Evolutionary conservation across 1,140 invertebrate species (phyloP), one percentile per base, ranked within the genome.

Genomic region (Dreissena polymorpha): DNA sequence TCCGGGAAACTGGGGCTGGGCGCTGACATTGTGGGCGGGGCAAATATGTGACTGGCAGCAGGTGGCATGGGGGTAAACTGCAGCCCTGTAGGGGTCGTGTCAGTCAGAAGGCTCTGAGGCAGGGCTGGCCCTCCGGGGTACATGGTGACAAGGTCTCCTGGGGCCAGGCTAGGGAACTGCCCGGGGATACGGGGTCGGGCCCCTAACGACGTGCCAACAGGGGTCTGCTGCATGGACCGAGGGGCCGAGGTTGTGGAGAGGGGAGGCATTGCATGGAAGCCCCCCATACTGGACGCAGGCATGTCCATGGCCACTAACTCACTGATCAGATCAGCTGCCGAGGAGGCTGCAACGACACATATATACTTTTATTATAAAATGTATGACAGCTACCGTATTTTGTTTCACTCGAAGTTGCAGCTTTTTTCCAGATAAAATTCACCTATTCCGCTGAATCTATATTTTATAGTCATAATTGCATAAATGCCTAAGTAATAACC

Each of bases 1-100:
- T 83, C 85, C 57, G 85, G 67, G 29, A 83, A 68, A 29, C 73
- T 69, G n/a, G 77, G 75, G 18, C 16, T 83, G n/a, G 85, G 80
- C 16, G 70, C 70, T 21, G 85, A 76, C 65, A 78, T 68, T 18
- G 77, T 79, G 14, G 85, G 82, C 23, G 82, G 81, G 18, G 74
- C 80, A 72, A 79, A 83, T 53, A 83, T 71, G 25, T 65, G 69
- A 29, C 50, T 68, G 10, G 73, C 51, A 12, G 70, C 25, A 29
- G 75, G 63, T 50, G 80, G 60, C 18, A 21, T 0, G 25, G 25
- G 18, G 8, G 65, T 55, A 13, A 69, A 74, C 77, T 76, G 77
- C 14, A 76, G 84, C 10, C 39, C 29, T 3, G 69, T 67, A 29
- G 80, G 16, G 74, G 65, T 29, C 0, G 27, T 27, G 57, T 73